phyloP scores from a whole-genome alignment of 2,797 vertebrate species.

The Epinephelus malabaricus region DNA sequence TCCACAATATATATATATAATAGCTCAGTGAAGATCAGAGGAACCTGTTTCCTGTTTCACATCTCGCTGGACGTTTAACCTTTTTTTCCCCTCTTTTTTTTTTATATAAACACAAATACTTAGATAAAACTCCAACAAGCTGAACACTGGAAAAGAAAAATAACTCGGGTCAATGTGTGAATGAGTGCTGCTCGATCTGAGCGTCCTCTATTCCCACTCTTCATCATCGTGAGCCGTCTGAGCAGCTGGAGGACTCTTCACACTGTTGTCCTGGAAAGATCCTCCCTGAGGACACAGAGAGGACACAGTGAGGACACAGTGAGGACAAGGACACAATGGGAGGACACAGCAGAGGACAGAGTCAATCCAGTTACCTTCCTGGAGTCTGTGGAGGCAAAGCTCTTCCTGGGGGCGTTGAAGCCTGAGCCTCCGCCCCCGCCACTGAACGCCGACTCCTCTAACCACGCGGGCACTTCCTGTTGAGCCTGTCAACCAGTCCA shows the following conservation, averaged over 20 bases:
- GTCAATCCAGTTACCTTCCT: slow-evolving; percentile 83
- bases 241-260: neutral
- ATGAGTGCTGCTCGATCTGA: too few relatives aligned
- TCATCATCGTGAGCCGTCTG: slow-evolving; percentile 41
- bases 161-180: neutral
- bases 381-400: slow-evolving; percentile 83
- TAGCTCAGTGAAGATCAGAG: neutral
- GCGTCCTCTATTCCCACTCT: slow-evolving; percentile 60
- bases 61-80: neutral
- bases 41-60: neutral
- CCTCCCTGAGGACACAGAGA: neutral
- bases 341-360: neutral
- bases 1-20: neutral
- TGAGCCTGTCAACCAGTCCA: slow-evolving; percentile 87
- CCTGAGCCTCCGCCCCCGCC: slow-evolving; percentile 60
- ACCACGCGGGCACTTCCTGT: slow-evolving; percentile 93
- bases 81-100: too few relatives aligned
- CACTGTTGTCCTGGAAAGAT: slow-evolving; percentile 6
- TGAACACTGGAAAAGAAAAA: slow-evolving; percentile 31
- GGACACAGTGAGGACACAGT: neutral
- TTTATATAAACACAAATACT: slow-evolving; percentile 1
- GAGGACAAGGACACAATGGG: neutral
- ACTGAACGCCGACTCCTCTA: slow-evolving; percentile 89
- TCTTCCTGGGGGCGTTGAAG: slow-evolving; percentile 67
- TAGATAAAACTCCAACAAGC: slow-evolving; percentile 40